Conservation (phyloP, 1,140 invertebrate genomes). For the Zaprionus inermis region DNA sequence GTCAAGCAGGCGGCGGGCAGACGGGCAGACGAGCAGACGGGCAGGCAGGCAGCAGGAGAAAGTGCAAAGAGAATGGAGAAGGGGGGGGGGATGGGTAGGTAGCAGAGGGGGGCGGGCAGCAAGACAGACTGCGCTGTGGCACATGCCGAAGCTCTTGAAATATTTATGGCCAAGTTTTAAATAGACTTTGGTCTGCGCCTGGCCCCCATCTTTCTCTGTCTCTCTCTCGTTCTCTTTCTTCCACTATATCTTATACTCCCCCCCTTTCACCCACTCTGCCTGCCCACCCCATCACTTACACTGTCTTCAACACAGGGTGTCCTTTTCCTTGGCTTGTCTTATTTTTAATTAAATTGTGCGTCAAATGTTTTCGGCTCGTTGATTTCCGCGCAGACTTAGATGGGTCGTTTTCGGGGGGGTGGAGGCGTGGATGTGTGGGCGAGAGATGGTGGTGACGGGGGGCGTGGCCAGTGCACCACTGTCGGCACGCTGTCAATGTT, state of each 20-base stretch:
- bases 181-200: constrained; percentile 24
- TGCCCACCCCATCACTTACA: too few relatives aligned
- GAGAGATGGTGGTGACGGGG: background rate
- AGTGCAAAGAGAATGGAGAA: background rate
- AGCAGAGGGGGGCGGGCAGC: background rate
- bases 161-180: constrained; percentile 65
- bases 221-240: background rate
- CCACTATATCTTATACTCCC: too few relatives aligned
- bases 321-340: constrained; percentile 36
- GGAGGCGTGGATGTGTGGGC: too few relatives aligned
- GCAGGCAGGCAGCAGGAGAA: constrained; percentile 10
- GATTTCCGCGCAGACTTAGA: constrained; percentile 33
- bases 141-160: constrained; percentile 23
- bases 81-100: background rate
- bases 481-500: constrained; percentile 69
- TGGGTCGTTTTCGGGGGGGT: too few relatives aligned
- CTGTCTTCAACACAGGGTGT: constrained; percentile 1
- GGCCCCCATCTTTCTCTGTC: background rate
- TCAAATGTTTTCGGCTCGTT: constrained; percentile 77
- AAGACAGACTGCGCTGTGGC: background rate
- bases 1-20: constrained; percentile 7
- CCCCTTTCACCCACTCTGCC: background rate
- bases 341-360: constrained; percentile 81
- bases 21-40: too few relatives aligned
- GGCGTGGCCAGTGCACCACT: constrained; percentile 23